Evolutionary conservation across 2,113 vertebrate species (phyloP), one percentile per base, ranked within the genome.

Genomic region (Strigops habroptila): DNA sequence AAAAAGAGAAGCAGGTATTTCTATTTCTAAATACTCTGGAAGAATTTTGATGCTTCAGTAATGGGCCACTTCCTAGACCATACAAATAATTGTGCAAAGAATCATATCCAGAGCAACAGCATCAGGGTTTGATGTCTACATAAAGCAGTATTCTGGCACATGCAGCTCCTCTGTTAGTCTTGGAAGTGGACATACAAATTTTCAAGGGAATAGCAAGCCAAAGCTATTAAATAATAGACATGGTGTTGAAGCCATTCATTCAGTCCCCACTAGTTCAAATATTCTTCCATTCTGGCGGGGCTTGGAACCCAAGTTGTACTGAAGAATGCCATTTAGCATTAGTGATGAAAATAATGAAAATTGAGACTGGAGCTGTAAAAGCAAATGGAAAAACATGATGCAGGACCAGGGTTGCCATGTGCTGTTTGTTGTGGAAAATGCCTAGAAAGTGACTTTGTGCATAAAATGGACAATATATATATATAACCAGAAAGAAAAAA

Each of bases 191-290:
- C 31, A 89, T 82, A 67, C 27, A 22, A 27, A 91, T 92, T 88
- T 86, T 81, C 57, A 95, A 69, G 71, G n/a, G 52, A 84, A 85
- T 12, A 94, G 49, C 43, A 88, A 75, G 89, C 60, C 84, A 96
- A 95, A 91, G 12, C 39, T 89, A 73, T 79, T 82, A 84, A 96
- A 93, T 82, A 91, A 86, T 39, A 94, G 53, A 55, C 21, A 78
- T 39, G 31, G 43, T 84, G 48, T 83, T 93, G 77, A 95, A 92
- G 73, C 64, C 48, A 94, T 82, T 86, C 68, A 51, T 93, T 95
- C 77, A 79, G 27, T 89, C 62, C 74, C 65, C 37, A 12, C 37
- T 44, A 82, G 64, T 87, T 94, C 84, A 90, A 94, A 82, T 44
- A 43, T 84, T 80, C 86, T 83, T 93, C 81, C 60, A 90, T 59